A percentile compares a stretch with the other conserved stretches of the same genome.
Conservation (phyloP, 2,113 vertebrate genomes). For the Cyrtonyx montezumae region DNA sequence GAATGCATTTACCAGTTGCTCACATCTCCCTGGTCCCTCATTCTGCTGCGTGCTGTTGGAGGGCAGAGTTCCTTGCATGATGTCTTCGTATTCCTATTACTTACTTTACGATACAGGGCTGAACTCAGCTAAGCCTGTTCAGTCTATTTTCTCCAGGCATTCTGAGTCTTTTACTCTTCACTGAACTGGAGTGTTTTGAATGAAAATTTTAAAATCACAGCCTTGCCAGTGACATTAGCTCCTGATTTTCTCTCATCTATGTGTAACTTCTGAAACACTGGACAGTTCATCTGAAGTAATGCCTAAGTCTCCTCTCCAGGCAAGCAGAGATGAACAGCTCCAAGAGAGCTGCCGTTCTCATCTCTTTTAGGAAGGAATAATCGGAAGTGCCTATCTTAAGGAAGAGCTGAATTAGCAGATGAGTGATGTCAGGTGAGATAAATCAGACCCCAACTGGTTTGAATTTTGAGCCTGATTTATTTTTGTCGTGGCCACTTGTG, state of each 20-base stretch:
- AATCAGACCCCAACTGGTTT: not conserved
- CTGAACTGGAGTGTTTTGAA: not conserved
- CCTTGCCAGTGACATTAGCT: not conserved
- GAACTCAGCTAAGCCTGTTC: not conserved
- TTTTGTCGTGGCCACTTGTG: accelerated
- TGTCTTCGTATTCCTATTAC: not conserved
- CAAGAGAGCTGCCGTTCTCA: not conserved
- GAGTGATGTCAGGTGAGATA: not conserved
- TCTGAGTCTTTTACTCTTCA: not conserved
- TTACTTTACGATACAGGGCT: not conserved
- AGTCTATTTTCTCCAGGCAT: not conserved
- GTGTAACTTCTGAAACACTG: accelerated
- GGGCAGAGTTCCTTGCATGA: not conserved
- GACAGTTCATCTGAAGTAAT: not conserved
- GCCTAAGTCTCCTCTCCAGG: not conserved
- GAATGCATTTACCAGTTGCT: not conserved
- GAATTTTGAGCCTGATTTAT: not conserved
- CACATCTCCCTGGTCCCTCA: accelerated
- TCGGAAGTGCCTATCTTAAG: not conserved
- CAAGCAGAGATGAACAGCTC: not conserved
- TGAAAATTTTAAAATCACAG: not conserved
- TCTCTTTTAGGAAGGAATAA: not conserved
- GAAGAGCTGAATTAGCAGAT: not conserved
- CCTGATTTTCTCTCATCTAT: not conserved
- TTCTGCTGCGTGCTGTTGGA: not conserved